phyloP scores from a whole-genome alignment of 2,888 invertebrate genomes.

The Chrysolina oricalcia region DNA sequence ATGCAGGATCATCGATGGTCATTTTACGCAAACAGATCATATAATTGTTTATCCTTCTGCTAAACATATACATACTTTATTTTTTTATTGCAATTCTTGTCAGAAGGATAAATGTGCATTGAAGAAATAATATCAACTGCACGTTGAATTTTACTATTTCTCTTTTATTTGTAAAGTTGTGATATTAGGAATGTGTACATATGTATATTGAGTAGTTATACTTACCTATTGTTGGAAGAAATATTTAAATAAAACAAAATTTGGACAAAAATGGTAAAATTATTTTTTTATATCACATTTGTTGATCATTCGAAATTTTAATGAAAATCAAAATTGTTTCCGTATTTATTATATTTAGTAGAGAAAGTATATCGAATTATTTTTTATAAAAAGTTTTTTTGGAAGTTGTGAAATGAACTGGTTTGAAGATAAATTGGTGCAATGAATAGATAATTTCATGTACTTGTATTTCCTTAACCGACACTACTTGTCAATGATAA shows the following conservation, averaged over 20 bases:
- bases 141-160: conserved; percentile 44
- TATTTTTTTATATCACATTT: conserved; percentile 56
- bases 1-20: conserved; percentile 65
- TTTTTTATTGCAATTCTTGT: conserved; percentile 38
- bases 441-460: background rate
- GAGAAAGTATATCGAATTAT: conserved; percentile 8
- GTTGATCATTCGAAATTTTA: conserved; percentile 49
- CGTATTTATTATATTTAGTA: conserved; percentile 16
- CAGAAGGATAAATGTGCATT: conserved; percentile 33
- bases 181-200: conserved; percentile 52
- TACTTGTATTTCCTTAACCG: no score
- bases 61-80: conserved; percentile 41
- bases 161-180: conserved; percentile 50
- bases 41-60: conserved; percentile 30
- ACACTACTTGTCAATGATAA: no score
- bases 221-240: conserved; percentile 42
- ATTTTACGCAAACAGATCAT: conserved; percentile 54
- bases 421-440: conserved; percentile 7
- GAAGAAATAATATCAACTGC: conserved; percentile 31
- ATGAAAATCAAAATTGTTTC: conserved; percentile 33
- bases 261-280: conserved; percentile 42
- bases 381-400: conserved; percentile 33
- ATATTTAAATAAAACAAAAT: conserved; percentile 45
- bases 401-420: conserved; percentile 9
- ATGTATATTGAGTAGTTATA: conserved; percentile 47